phyloP scores from a whole-genome alignment of 2,113 vertebrate genomes.

The Crotalus viridis region DNA sequence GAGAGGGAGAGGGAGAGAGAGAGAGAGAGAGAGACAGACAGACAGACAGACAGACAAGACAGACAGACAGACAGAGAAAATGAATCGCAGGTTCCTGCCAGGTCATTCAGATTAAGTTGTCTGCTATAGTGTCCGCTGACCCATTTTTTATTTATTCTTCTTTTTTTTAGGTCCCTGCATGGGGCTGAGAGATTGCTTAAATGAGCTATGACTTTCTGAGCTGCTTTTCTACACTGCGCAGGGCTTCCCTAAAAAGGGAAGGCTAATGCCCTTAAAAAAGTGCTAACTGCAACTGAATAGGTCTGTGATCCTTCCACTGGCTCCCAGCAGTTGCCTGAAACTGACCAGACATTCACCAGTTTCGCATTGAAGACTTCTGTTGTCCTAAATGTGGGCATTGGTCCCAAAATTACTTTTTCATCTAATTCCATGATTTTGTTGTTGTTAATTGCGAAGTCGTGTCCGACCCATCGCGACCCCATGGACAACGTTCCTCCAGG shows the following conservation, averaged over 20 bases:
- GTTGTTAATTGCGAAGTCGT: too few relatives aligned
- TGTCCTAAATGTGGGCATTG: not conserved
- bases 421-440: not conserved
- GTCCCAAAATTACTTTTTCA: not conserved
- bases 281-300: not conserved
- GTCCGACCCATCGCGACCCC: too few relatives aligned
- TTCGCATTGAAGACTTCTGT: not conserved
- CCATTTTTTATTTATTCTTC: not conserved
- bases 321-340: not conserved
- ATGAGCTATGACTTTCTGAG: not conserved
- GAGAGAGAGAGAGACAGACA: too few relatives aligned
- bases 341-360: not conserved
- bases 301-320: not conserved
- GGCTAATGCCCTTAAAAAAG: not conserved
- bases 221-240: not conserved
- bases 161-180: not conserved
- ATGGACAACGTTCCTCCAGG: too few relatives aligned
- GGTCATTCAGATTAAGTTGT: too few relatives aligned
- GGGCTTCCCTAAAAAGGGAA: not conserved
- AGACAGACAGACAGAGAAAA: too few relatives aligned
- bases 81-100: too few relatives aligned
- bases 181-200: not conserved
- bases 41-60: too few relatives aligned
- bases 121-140: not conserved
- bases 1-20: not conserved